A percentile compares a stretch with the other conserved stretches of the same genome.
phyloP scores from a whole-genome alignment of 2,888 invertebrate genomes.

The Lagria hirta region DNA sequence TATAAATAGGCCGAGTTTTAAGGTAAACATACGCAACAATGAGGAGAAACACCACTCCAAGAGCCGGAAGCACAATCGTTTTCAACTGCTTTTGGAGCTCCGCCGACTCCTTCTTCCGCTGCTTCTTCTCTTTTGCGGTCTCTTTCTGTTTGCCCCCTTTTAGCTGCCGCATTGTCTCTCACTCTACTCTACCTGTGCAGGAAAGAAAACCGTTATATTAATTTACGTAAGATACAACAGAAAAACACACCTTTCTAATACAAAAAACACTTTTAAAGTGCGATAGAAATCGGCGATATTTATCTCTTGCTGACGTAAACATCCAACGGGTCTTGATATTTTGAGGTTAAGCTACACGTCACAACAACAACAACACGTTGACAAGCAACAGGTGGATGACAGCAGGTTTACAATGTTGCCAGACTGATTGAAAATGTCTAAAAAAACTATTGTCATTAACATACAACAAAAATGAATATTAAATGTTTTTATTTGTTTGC shows the following conservation, averaged over 20 bases:
- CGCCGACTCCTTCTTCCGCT: slow-evolving; percentile 80
- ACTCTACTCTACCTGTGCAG: neutral
- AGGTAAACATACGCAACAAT: slow-evolving; percentile 77
- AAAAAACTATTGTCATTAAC: no score
- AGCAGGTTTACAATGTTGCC: no score
- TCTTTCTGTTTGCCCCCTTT: slow-evolving; percentile 78
- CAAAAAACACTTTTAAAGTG: slow-evolving; percentile 2
- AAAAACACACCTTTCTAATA: slow-evolving; percentile 10
- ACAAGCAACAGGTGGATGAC: slow-evolving; percentile 23
- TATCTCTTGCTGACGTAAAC: slow-evolving; percentile 20
- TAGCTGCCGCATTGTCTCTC: slow-evolving; percentile 69
- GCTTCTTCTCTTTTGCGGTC: slow-evolving; percentile 79
- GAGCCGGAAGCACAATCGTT: slow-evolving; percentile 74
- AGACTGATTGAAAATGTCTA: no score
- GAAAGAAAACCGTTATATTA: neutral
- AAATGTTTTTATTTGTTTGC: no score
- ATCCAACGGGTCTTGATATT: slow-evolving; percentile 6
- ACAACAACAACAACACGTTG: slow-evolving; percentile 18
- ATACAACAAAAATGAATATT: no score
- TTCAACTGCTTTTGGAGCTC: slow-evolving; percentile 77
- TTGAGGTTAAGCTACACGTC: slow-evolving; percentile 25
- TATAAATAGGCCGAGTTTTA: slow-evolving; percentile 68
- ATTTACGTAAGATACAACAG: neutral
- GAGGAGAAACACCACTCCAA: slow-evolving; percentile 68
- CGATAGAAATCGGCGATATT: neutral